phyloP scores from a whole-genome alignment of 2,113 vertebrate genomes.

The Anarrhichthys ocellatus region DNA sequence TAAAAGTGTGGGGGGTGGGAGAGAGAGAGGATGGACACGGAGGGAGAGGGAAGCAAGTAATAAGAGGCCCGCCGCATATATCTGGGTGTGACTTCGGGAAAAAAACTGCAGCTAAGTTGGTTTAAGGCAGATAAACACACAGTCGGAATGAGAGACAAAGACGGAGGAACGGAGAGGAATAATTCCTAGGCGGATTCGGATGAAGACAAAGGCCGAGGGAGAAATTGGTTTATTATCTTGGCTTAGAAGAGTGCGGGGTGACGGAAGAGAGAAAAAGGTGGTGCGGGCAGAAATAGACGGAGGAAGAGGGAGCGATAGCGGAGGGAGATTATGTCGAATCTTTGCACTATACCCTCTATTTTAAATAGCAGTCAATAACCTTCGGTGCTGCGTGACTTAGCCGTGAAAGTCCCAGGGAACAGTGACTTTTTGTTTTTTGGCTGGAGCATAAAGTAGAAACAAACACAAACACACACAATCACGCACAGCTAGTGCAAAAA shows the following conservation, averaged over 20 bases:
- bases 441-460: conserved; percentile 35
- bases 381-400: conserved; percentile 65
- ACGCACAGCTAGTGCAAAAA: neutral
- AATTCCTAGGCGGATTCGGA: conserved; percentile 64
- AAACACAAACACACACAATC: conserved; percentile 30
- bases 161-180: conserved; percentile 60
- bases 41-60: conserved; percentile 48
- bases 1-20: conserved; percentile 52
- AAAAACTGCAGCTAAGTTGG: conserved; percentile 75
- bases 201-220: conserved; percentile 67
- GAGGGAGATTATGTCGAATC: conserved; percentile 70
- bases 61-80: conserved; percentile 71
- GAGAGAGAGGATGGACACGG: conserved; percentile 36
- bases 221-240: conserved; percentile 79
- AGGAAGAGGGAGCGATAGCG: conserved; percentile 54
- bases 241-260: conserved; percentile 60
- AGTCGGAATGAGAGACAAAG: conserved; percentile 65
- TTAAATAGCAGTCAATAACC: conserved; percentile 74
- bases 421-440: conserved; percentile 13
- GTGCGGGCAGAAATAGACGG: conserved; percentile 58
- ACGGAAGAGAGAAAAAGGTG: conserved; percentile 40
- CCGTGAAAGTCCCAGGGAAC: conserved; percentile 37
- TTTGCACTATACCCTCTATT: conserved; percentile 61
- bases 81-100: conserved; percentile 67
- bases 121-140: conserved; percentile 77